Evolutionary conservation across 2,888 invertebrate genomes (phyloP).

Genomic region (Cephonodes hylas): DNA sequence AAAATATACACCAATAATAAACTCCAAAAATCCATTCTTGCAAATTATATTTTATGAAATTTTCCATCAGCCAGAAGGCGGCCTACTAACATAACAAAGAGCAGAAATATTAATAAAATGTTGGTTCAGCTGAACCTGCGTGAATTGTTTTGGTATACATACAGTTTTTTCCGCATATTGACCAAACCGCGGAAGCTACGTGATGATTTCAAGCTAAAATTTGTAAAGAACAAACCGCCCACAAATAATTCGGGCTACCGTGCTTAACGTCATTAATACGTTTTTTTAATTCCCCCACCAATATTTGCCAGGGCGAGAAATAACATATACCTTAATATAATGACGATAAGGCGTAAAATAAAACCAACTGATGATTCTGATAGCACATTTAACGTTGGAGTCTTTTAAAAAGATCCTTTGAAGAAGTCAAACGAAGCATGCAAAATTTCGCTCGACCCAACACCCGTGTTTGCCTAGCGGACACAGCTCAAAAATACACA

Average conservation of each 20-base stretch:
- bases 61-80: neutral
- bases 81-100: too few relatives aligned
- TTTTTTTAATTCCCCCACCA: conserved; percentile 43
- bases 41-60: neutral
- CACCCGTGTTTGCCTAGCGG: conserved; percentile 72
- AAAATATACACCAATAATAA: neutral
- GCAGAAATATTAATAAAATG: neutral
- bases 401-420: conserved; percentile 56
- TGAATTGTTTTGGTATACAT: neutral
- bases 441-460: conserved; percentile 61
- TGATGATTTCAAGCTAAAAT: conserved; percentile 37
- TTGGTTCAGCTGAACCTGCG: neutral
- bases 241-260: conserved; percentile 67
- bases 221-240: conserved; percentile 53
- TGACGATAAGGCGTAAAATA: conserved; percentile 30
- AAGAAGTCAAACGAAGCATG: conserved; percentile 68
- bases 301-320: conserved; percentile 12
- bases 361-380: neutral
- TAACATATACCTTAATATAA: conserved; percentile 20
- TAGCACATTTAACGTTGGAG: conserved; percentile 28
- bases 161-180: conserved; percentile 1
- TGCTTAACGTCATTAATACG: conserved; percentile 67
- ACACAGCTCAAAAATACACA: conserved; percentile 55
- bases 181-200: conserved; percentile 9
- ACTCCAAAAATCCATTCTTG: neutral